A percentile compares a stretch with the other conserved stretches of the same genome.
Evolutionary conservation across 2,113 vertebrate species (phyloP).

Genomic region (Indicator indicator): DNA sequence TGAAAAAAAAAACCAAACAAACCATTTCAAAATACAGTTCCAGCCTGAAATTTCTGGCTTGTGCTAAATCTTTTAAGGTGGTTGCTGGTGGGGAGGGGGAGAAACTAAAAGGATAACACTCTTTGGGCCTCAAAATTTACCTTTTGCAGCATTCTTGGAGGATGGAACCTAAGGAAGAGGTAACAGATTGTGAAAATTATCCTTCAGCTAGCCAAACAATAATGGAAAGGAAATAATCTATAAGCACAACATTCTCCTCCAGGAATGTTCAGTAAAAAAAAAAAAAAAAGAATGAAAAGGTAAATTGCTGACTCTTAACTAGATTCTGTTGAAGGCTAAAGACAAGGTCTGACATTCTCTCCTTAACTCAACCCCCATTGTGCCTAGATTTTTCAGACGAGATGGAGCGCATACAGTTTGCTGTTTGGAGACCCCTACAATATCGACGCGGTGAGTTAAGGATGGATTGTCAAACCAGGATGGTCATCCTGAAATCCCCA

Average conservation of each 20-base stretch:
- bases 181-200: background rate
- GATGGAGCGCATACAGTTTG: conserved; percentile 76
- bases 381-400: conserved; percentile 70
- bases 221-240: background rate
- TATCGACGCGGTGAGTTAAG: conserved; percentile 75
- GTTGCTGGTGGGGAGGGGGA: background rate
- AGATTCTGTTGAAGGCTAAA: background rate
- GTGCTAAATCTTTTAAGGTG: background rate
- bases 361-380: conserved; percentile 51
- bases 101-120: background rate
- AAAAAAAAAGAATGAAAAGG: background rate
- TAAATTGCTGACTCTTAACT: background rate
- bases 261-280: background rate
- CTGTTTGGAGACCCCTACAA: conserved; percentile 74
- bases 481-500: background rate
- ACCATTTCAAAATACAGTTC: background rate
- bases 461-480: conserved; percentile 43
- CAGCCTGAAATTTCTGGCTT: background rate
- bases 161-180: background rate
- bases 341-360: conserved; percentile 30
- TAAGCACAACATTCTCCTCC: background rate
- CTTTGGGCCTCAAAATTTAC: background rate
- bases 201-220: background rate
- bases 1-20: background rate
- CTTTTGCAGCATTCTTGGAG: conserved; percentile 1